Evolutionary conservation across 2,888 invertebrate genomes (phyloP).

Genomic region (Drosophila birchii): DNA sequence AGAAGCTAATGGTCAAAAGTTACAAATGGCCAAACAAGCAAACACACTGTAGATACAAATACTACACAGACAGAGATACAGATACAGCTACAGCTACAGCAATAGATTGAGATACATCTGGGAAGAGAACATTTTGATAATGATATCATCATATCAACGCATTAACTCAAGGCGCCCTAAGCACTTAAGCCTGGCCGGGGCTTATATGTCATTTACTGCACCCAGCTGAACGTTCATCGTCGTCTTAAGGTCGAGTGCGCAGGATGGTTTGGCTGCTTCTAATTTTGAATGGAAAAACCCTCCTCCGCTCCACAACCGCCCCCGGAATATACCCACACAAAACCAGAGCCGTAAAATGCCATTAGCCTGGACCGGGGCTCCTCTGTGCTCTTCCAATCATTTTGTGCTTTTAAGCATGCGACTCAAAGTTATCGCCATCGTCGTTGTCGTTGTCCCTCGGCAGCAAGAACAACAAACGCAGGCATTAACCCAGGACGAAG

Average conservation of each 20-base stretch:
- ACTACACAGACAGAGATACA: conserved; percentile 21
- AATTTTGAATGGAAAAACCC: conserved; percentile 61
- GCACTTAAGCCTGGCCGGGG: conserved; percentile 49
- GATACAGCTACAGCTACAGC: conserved; percentile 7
- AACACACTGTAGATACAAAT: conserved; percentile 18
- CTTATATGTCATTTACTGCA: conserved; percentile 61
- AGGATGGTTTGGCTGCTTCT: conserved; percentile 33
- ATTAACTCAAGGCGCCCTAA: conserved; percentile 63
- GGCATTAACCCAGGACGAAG: conserved; percentile 51
- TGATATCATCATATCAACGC: conserved; percentile 73
- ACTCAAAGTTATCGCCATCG: conserved; percentile 63
- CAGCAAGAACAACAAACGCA: conserved; percentile 52
- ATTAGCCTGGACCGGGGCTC: conserved; percentile 54
- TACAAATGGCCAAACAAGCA: conserved; percentile 55
- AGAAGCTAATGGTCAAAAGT: conserved; percentile 78
- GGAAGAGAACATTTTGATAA: conserved; percentile 62
- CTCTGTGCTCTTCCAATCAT: conserved; percentile 58
- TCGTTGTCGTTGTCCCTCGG: conserved; percentile 47
- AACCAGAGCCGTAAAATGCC: conserved; percentile 59
- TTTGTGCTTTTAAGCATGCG: conserved; percentile 74
- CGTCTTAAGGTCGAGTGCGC: conserved; percentile 50
- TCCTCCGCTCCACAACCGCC: neutral
- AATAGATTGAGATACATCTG: conserved; percentile 15
- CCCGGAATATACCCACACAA: conserved; percentile 39
- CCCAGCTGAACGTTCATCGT: conserved; percentile 49